Base-by-base conservation (phyloP, 1,140 invertebrate species). In the Drosophila busckii region DNA sequence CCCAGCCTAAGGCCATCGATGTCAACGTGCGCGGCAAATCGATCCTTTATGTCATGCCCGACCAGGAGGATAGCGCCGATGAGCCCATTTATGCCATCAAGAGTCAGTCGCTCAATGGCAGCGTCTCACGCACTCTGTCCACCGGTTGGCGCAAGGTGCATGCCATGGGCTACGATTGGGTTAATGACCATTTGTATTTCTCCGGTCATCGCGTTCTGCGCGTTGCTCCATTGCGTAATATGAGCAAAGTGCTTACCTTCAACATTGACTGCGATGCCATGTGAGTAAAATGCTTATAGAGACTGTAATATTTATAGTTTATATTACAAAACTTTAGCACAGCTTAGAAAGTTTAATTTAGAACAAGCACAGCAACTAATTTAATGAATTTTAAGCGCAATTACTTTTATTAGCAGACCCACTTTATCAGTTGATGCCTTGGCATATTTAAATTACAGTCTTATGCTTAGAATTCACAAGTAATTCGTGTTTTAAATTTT, bases 101-200 rank as follows among this genome's bases (percentile, higher is more conserved):
- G 17, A 70, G 65, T 6, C 66, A 76, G 29, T 83, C 78, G 0
- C 46, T 80, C 1, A 80, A 80, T 23, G 75, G 75, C 9, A 73
- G 56, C 22, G 61, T 91, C 89, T 61, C 64, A 0, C 59, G 64
- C 2, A 46, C 52, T 1, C 34, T 78, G 12, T 32, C 37, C 12
- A 42, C 32, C 0, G 61, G 91, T 89, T 68, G 92, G 91, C 23
- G 34, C 0, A 48, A 56, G 15, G 65, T 82, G 9, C 61, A 73
- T 26, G 42, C 88, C 90, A 92, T 88, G 92, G 94, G 25, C 26
- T 89, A 95, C 23, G 95, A 96, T 87, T 95, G 93, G 93, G 90
- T 94, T 76, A 91, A 91, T 29, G 88, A 91, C 20, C 95, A 96
- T 85, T 69, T 97, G 19, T 97, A 95, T 88, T 97, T 94, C 93